Base-by-base conservation (phyloP, 1,140 invertebrate genomes). In the Apocrypta bakeri region DNA sequence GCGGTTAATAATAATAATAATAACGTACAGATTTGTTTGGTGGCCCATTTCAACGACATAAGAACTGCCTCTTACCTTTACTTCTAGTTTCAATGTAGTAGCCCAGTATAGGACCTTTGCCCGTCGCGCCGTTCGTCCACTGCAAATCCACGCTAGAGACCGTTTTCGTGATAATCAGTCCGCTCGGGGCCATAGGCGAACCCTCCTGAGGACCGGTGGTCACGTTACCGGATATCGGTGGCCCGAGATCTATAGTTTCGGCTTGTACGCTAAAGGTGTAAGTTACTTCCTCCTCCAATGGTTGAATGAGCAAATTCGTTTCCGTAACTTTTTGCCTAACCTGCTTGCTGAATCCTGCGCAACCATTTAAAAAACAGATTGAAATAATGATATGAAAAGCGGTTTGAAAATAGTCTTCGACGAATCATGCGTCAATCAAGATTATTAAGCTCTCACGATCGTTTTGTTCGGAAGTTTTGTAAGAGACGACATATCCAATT, bases 121-220 rank as follows among this genome's bases (percentile, higher is more conserved):
- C 97, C n/a, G 95, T 95, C 64, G 95, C 94, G 25, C 96, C 96
- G 92, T 98, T 98, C 48, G 94, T 93, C 98, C 98, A 99, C 74
- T 95, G 94, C 85, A 99, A 92, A 86, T 96, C 95, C 48, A 99
- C 95, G 87, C 95, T 96, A 4, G 96, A 96, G n/a, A 96, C 94
- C 27, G 96, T 97, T 90, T 96, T 96, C 14, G 93, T 93, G 4
- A 98, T 89, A 24, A 90, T 93, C 3, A 98, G 93, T 87, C 95
- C 94, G 71, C 93, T 95, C 0, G 97, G 96, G 24, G 94, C 92
- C 48, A 94, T 94, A 24, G 98, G 98, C 0, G 97, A 98, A 48
- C 97, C 98, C 88, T 95, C 94, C 90, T 99, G 98, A n/a, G 98
- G 98, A 29, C 98, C 98, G 0, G 98, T 99, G 8, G 96, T 98